Base-by-base conservation (phyloP, 2,888 invertebrate species). In the Mycogona germanica region DNA sequence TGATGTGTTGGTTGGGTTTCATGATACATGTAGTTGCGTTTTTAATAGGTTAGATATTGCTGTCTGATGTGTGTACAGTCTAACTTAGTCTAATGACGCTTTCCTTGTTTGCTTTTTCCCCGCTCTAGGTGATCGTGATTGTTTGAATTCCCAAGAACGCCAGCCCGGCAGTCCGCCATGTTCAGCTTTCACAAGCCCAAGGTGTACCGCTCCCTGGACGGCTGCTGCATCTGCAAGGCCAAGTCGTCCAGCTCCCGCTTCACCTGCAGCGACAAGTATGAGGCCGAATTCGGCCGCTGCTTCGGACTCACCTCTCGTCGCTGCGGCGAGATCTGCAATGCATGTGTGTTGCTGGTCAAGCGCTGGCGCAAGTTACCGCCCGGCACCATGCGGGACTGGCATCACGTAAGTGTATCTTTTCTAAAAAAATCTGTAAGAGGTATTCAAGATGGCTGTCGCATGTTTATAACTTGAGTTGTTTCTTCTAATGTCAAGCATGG, bases 101-200 rank as follows among this genome's bases (percentile, higher is more conserved):
- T n/a, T n/a, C n/a, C n/a, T n/a, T n/a, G n/a, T n/a, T n/a, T n/a
- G n/a, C n/a, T n/a, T n/a, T n/a, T n/a, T n/a, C n/a, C n/a, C n/a
- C n/a, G n/a, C n/a, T n/a, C n/a, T n/a, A n/a, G n/a, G n/a, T n/a
- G n/a, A n/a, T n/a, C n/a, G n/a, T n/a, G n/a, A n/a, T n/a, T n/a
- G n/a, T n/a, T n/a, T n/a, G n/a, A n/a, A n/a, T n/a, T n/a, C n/a
- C n/a, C n/a, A n/a, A n/a, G n/a, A n/a, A n/a, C n/a, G n/a, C n/a
- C n/a, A n/a, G n/a, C n/a, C n/a, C n/a, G n/a, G n/a, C n/a, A n/a
- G n/a, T n/a, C n/a, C n/a, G n/a, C n/a, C 35, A 87, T 87, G 86
- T 87, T 85, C 73, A 83, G 83, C 69, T 87, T 87, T 71, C 86
- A 87, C 71, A 84, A 83, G 70, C 87, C 87, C 59, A 83, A 85